Base-by-base conservation (phyloP, 1,140 invertebrate genomes). In the Sipha flava region DNA sequence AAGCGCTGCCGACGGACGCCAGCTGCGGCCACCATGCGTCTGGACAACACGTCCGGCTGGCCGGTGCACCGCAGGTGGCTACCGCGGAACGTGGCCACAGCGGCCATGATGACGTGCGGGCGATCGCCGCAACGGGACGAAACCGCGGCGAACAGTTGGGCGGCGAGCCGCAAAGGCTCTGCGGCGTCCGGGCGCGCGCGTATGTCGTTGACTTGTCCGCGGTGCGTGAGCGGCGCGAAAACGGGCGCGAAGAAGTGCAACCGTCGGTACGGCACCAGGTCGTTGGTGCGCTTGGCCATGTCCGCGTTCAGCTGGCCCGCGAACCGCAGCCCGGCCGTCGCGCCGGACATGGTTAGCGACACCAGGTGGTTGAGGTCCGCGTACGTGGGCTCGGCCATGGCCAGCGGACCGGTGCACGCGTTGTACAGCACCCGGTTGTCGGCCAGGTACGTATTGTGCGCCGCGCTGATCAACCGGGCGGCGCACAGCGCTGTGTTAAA, bases 221-320 rank as follows among this genome's bases (percentile, higher is more conserved):
- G 86, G 4, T 88, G 88, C 7, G 90, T 87, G 12, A 91, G 87
- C 3, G 90, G 90, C 21, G 90, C 88, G 82, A 90, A 91, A 5
- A 89, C 89, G 14, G 88, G 85, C 34, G 92, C 82, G 3, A 91
- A 91, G 87, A 84, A 85, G 72, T 84, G 84, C 43, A 85, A 82
- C 34, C 89, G 79, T 1, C 84, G 83, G 54, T 87, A 89, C 0
- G 90, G 91, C 37, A 89, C 87, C 5, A 83, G 82, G 68, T 89
- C 88, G 0, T 91, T 91, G 84, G 90, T 91, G 85, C 93, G 91
- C 83, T 94, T 90, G 3, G 66, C 23, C 86, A 91, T 84, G 84
- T 91, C 90, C 23, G 88, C 88, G 82, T 92, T 94, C 14, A 93
- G 40, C 34, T 43, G n/a, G 54, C 92, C 92, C 83, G 93, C 90